phyloP scores from a whole-genome alignment of 2,113 vertebrate genomes.

The Raja brachyura region DNA sequence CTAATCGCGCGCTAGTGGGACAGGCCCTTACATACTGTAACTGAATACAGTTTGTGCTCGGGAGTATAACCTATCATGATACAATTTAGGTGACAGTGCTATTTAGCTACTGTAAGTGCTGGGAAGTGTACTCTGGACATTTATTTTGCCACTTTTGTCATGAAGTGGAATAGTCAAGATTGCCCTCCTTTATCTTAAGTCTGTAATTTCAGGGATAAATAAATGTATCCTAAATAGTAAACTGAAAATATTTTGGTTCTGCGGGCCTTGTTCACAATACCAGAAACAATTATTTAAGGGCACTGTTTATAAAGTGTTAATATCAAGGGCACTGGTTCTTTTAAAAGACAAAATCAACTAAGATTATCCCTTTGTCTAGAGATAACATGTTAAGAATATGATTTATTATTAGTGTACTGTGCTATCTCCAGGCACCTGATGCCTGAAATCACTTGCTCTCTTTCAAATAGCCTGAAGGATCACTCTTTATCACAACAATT shows the following conservation, averaged over 20 bases:
- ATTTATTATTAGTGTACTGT: neutral
- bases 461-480: slow-evolving; percentile 70
- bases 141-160: neutral
- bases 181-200: neutral
- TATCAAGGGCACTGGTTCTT: no score
- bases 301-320: no score
- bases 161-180: neutral
- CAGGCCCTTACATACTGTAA: neutral
- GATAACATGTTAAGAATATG: neutral
- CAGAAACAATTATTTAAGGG: no score
- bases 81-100: neutral
- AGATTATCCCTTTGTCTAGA: neutral
- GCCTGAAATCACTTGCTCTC: slow-evolving; percentile 35
- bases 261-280: no score
- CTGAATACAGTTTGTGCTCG: neutral
- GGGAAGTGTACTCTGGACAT: neutral
- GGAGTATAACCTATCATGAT: neutral
- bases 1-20: no score
- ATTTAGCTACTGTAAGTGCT: neutral
- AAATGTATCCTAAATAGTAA: no score
- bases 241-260: no score
- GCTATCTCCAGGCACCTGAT: no score
- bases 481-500: slow-evolving; percentile 88
- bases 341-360: no score
- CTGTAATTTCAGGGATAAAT: no score